Evolutionary conservation across 1,140 invertebrate species (phyloP).

Genomic region (Brachionus calyciflorus): DNA sequence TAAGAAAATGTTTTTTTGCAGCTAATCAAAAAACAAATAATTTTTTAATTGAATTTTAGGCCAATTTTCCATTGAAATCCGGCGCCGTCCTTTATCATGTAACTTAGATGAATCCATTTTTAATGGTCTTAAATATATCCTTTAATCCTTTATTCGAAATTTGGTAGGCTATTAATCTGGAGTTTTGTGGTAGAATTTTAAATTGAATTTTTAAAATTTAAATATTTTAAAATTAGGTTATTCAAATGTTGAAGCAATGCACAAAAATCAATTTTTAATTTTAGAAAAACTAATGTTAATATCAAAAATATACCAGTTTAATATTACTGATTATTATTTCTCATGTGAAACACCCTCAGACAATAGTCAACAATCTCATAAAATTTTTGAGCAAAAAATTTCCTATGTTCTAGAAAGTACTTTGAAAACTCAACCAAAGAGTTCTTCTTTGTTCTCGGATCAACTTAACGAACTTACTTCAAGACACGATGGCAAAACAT

Average conservation of each 20-base stretch:
- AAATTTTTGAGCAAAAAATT: not conserved
- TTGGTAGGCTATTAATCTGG: no score
- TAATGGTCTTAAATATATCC: no score
- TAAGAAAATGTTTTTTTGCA: no score
- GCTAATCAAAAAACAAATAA: no score
- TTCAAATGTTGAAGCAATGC: not conserved
- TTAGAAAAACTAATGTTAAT: conserved; percentile 4
- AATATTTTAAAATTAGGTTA: not conserved
- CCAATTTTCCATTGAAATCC: no score
- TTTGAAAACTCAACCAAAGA: not conserved
- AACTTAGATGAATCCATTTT: no score
- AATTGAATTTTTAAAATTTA: not conserved
- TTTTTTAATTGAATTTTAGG: no score
- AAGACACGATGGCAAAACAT: not conserved
- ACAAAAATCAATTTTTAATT: conserved; percentile 18
- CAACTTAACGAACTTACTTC: not conserved
- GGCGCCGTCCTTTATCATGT: no score
- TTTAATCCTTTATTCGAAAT: no score
- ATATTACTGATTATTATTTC: not conserved
- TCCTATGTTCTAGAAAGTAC: not conserved
- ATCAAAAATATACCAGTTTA: not conserved
- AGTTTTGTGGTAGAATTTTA: not conserved
- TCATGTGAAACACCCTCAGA: no score
- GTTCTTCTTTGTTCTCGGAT: no score
- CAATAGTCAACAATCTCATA: not conserved